A percentile compares a stretch with the other conserved stretches of the same genome.
phyloP scores from a whole-genome alignment of 37 sponge, comb jelly and placozoan genomes.

The Hexactinellida sp. region DNA sequence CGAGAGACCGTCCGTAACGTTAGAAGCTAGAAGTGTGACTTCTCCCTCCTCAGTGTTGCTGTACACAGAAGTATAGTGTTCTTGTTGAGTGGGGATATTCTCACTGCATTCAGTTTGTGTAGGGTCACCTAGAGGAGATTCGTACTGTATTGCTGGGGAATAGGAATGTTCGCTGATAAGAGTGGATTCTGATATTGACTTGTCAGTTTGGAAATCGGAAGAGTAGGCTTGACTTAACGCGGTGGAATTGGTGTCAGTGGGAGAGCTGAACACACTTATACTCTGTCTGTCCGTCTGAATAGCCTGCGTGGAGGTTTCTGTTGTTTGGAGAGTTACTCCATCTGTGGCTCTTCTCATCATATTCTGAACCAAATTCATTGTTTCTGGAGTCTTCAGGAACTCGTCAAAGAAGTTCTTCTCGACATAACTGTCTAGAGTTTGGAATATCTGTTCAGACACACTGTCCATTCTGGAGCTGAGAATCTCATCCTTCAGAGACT shows the following conservation, averaged over 20 bases:
- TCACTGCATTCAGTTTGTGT: background rate
- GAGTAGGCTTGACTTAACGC: background rate
- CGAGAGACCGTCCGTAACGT: no score
- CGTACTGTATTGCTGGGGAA: background rate
- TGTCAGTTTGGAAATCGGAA: background rate
- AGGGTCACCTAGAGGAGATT: background rate
- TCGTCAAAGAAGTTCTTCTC: slow-evolving; percentile 12
- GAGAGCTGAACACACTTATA: background rate
- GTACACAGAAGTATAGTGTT: background rate
- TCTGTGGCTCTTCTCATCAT: background rate
- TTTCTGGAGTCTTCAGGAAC: background rate
- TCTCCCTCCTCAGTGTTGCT: no score
- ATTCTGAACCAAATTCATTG: background rate
- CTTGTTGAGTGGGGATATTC: background rate
- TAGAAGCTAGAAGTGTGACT: no score
- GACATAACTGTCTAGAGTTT: background rate
- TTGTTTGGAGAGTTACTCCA: background rate
- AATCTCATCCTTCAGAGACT: background rate
- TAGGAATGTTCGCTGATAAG: background rate
- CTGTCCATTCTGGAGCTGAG: background rate
- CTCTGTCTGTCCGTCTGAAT: background rate
- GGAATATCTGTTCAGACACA: background rate
- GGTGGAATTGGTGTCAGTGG: background rate
- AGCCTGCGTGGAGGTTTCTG: background rate
- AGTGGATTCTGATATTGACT: background rate